Evolutionary conservation across 1,140 invertebrate species (phyloP).

Genomic region (Drosophila murphyi): DNA sequence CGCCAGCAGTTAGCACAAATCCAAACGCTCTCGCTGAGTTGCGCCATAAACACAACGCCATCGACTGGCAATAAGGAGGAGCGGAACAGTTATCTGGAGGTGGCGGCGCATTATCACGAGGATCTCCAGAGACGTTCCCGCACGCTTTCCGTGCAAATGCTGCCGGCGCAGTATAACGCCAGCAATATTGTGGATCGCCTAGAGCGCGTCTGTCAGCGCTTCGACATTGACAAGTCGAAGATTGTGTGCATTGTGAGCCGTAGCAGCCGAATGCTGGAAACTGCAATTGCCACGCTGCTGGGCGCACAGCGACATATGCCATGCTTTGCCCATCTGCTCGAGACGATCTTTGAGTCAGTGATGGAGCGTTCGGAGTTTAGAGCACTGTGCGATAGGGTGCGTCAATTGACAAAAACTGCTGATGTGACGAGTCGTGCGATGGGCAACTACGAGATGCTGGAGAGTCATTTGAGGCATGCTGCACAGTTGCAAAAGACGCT

Average conservation of each 20-base stretch:
- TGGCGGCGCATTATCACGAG: constrained; percentile 44
- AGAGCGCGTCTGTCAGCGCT: constrained; percentile 36
- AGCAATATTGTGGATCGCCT: constrained; percentile 38
- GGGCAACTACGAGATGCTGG: constrained; percentile 36
- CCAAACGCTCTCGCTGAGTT: constrained; percentile 38
- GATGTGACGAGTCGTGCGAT: constrained; percentile 17
- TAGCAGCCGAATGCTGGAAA: constrained; percentile 24
- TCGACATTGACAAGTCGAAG: constrained; percentile 48
- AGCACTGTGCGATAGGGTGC: constrained; percentile 34
- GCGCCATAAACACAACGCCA: constrained; percentile 11
- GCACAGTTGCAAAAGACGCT: constrained; percentile 8
- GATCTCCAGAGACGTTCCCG: constrained; percentile 20
- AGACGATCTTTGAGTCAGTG: constrained; percentile 17
- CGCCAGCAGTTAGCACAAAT: constrained; percentile 19
- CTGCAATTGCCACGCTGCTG: constrained; percentile 25
- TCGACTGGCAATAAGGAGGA: not conserved
- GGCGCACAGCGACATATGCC: constrained; percentile 45
- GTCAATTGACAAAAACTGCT: not conserved
- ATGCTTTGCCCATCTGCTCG: constrained; percentile 41
- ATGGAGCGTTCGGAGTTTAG: constrained; percentile 26
- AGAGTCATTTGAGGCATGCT: constrained; percentile 21
- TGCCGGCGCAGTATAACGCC: constrained; percentile 27
- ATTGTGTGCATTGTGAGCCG: constrained; percentile 44
- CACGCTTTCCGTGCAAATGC: constrained; percentile 25
- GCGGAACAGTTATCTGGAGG: constrained; percentile 30